Evolutionary conservation across 2,888 invertebrate species (phyloP).

Genomic region (Brachypalpus laphriformis): DNA sequence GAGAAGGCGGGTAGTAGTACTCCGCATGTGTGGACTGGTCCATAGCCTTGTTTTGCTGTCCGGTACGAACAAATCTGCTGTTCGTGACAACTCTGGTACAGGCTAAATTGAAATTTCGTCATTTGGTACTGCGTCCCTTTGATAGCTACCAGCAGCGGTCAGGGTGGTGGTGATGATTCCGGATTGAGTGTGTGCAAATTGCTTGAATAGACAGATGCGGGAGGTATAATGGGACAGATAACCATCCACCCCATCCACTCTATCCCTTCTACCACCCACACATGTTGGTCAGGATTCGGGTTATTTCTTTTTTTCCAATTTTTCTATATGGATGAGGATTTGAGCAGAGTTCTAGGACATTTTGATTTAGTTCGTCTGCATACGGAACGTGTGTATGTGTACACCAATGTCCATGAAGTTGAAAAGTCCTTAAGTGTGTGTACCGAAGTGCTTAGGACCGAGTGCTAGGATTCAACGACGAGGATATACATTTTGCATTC

Average conservation of each 20-base stretch:
- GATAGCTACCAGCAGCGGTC: conserved; percentile 45
- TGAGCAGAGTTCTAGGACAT: conserved; percentile 54
- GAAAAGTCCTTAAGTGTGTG: conserved; percentile 55
- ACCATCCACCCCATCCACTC: neutral
- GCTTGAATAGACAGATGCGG: conserved; percentile 73
- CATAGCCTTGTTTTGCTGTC: conserved; percentile 58
- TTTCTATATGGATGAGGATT: conserved; percentile 12
- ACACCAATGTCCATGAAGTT: conserved; percentile 51
- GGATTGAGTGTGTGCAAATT: conserved; percentile 73
- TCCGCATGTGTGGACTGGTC: conserved; percentile 20
- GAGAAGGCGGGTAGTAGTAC: conserved; percentile 26
- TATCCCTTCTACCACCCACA: conserved; percentile 22
- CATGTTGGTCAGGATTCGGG: conserved; percentile 2
- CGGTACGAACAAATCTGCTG: conserved; percentile 67
- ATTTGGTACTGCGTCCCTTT: conserved; percentile 56
- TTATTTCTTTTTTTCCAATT: neutral
- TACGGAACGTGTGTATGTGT: no score
- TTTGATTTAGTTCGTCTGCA: conserved; percentile 69
- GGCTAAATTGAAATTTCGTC: conserved; percentile 74
- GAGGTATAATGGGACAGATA: conserved; percentile 47
- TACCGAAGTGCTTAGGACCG: conserved; percentile 20
- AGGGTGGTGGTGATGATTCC: conserved; percentile 19
- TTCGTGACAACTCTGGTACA: conserved; percentile 71
- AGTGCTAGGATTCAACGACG: conserved; percentile 6
- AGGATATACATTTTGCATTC: conserved; percentile 21